A percentile compares a stretch with the other conserved stretches of the same genome.
phyloP scores from a whole-genome alignment of 2,888 invertebrate genomes.

The Kryphioiulus occultus region DNA sequence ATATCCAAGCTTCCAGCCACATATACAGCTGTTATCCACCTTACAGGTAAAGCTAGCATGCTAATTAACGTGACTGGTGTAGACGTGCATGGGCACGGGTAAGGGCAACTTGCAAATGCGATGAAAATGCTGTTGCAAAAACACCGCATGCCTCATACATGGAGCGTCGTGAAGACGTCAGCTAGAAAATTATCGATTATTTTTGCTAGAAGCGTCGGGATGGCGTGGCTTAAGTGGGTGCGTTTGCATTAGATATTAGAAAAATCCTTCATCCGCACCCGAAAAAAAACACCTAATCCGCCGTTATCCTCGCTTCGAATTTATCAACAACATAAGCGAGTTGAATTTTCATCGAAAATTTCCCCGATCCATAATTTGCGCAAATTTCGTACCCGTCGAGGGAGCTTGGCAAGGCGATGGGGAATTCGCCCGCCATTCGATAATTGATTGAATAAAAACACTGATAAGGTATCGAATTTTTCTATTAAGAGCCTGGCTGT shows the following conservation, averaged over 20 bases:
- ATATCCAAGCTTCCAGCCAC: conserved; percentile 46
- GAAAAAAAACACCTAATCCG: not conserved
- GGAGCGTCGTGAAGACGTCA: not conserved
- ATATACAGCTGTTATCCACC: conserved; percentile 48
- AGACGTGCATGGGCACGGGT: not conserved
- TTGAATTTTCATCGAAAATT: too few relatives aligned
- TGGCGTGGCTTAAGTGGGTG: not conserved
- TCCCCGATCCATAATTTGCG: too few relatives aligned
- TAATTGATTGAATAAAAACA: not conserved
- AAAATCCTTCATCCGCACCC: not conserved
- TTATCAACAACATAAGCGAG: too few relatives aligned
- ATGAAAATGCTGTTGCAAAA: not conserved
- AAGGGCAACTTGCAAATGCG: not conserved
- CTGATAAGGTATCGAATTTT: not conserved
- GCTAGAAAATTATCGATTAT: not conserved
- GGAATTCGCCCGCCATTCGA: not conserved
- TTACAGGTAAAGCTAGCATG: conserved; percentile 44
- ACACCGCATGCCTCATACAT: conserved; percentile 58
- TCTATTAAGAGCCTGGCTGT: not conserved
- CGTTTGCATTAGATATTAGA: not conserved
- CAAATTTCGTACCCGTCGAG: too few relatives aligned
- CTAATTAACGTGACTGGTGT: not conserved
- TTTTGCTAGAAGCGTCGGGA: not conserved
- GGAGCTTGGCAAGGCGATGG: too few relatives aligned
- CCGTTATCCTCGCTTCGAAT: not conserved